Evolutionary conservation across 2,113 vertebrate species (phyloP), one percentile per base, ranked within the genome.

Genomic region (Equus quagga): DNA sequence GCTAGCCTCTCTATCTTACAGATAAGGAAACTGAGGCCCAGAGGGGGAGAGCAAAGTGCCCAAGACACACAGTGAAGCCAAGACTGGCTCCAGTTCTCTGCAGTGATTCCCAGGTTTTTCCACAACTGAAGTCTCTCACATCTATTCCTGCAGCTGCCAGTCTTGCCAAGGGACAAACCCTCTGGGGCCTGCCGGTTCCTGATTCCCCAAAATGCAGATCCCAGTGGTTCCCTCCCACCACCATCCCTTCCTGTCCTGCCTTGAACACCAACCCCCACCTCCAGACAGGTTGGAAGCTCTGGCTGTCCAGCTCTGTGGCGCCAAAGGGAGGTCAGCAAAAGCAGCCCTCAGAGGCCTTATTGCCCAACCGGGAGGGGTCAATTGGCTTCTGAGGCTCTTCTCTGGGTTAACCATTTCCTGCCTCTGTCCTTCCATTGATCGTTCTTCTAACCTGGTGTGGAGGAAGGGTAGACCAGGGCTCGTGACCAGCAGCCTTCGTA

Each of bases 371-470:
- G 31, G 64, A 93, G 72, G 65, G 76, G 64, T 89, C 94, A 85
- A n/a, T 67, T 65, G 28, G 41, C 82, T 88, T 44, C 70, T 41
- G 85, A 15, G 2, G 58, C 36, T 90, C 41, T 41, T 49, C 76
- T 41, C 73, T 8, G 31, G 18, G 33, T 97, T 97, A 97, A 97
- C 97, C 46, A 28, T 96, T 96, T 95, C 94, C 90, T 89, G 65
- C 31, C 90, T 49, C 62, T 73, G 56, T 62, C 28, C 19, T n/a
- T 80, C 69, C 90, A 21, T 4, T 26, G 49, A 44, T 9, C 44
- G 9, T 1, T 62, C 46, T 86, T 58, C 18, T 67, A 54, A 24
- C n/a, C 44, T 26, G 19, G 9, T 65, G 19, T 26, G 75, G 60
- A 83, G 69, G 64, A 44, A n/a, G 13, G 6, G 82, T 17, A 56